Percentiles rank a stretch among this genome's conserved stretches.
These are phyloP conservation scores for Glyphotaelius pellucidus DNA, from an alignment of 2,888 invertebrate species.

Conservation along the genomic window DNA sequence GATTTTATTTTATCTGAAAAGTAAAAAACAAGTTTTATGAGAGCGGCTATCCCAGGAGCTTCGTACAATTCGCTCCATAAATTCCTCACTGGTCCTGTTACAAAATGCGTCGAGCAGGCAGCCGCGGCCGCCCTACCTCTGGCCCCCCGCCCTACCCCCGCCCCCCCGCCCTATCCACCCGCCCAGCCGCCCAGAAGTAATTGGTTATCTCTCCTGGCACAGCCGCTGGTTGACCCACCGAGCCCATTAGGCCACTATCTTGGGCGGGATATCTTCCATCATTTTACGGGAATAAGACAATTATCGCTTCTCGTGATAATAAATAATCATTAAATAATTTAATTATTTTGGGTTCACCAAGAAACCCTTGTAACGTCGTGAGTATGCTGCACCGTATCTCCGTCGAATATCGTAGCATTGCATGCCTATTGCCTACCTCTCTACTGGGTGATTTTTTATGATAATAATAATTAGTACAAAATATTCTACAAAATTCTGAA, in stretches of 20 bases:
- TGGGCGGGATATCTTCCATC: background rate
- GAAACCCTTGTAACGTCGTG: background rate
- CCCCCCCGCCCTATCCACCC: background rate
- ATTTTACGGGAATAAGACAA: background rate
- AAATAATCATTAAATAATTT: background rate
- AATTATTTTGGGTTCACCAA: background rate
- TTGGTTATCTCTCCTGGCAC: constrained; percentile 55
- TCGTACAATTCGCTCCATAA: background rate
- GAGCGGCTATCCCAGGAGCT: background rate
- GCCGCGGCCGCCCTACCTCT: background rate
- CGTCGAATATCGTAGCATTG: background rate
- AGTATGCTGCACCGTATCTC: background rate
- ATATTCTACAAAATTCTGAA: too few species aligned
- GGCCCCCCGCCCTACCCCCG: background rate
- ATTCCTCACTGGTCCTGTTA: constrained; percentile 13
- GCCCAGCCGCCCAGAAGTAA: constrained; percentile 52
- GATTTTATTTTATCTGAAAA: background rate
- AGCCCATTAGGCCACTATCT: constrained; percentile 16
- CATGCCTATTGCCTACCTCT: background rate
- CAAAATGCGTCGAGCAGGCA: background rate
- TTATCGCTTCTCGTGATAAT: background rate
- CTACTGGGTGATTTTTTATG: background rate
- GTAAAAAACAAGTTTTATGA: constrained; percentile 2
- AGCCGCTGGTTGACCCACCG: constrained; percentile 39
- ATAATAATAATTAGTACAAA: too few species aligned